Conservation (phyloP, 2,113 vertebrate genomes). For the Columba janthina region DNA sequence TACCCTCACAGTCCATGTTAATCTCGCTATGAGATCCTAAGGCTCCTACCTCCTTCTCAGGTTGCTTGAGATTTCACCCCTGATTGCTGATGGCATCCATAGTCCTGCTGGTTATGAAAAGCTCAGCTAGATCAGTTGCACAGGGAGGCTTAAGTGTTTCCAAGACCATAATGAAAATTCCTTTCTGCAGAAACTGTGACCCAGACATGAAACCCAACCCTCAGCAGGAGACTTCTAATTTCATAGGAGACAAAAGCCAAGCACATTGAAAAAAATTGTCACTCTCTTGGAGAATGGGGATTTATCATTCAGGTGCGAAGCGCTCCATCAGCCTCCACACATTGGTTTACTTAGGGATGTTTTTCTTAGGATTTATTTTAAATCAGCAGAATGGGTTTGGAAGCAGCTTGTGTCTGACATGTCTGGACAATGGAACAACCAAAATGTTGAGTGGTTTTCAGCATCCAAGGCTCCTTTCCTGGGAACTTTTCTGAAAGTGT, state of each 20-base stretch:
- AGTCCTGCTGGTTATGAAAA: constrained; percentile 47
- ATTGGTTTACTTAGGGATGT: neutral
- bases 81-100: constrained; percentile 60
- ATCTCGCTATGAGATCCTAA: constrained; percentile 32
- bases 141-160: constrained; percentile 58
- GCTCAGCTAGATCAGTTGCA: constrained; percentile 43
- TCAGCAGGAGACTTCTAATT: constrained; percentile 37
- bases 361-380: constrained; percentile 31
- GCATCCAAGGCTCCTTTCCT: neutral
- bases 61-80: constrained; percentile 43
- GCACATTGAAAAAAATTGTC: neutral
- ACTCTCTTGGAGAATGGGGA: neutral
- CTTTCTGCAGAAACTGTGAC: constrained; percentile 61
- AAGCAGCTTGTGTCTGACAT: neutral
- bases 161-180: constrained; percentile 65
- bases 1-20: constrained; percentile 32
- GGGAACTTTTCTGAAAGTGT: neutral
- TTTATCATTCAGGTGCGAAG: constrained; percentile 29
- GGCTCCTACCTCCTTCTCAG: constrained; percentile 10
- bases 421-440: neutral
- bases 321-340: neutral
- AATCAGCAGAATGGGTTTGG: neutral
- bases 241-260: constrained; percentile 47
- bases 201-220: constrained; percentile 49
- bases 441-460: neutral